Evolutionary conservation across 2,888 invertebrate genomes (phyloP).

Genomic region (Stenodema calcarata): DNA sequence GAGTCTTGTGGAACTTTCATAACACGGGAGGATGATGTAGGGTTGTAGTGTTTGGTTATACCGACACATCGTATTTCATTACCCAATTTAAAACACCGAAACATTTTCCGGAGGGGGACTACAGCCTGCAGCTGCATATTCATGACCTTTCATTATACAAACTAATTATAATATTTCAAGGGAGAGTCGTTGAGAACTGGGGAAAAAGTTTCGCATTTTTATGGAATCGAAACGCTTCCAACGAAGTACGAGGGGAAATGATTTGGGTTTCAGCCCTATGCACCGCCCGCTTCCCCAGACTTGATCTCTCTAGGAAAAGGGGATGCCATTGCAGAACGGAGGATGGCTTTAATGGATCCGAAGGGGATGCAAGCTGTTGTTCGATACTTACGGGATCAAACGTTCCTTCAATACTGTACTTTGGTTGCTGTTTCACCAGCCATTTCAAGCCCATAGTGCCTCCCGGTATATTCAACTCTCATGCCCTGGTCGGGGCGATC

Average conservation of each 20-base stretch:
- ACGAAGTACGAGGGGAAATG: background rate
- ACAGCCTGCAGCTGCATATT: conserved; percentile 13
- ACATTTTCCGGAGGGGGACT: background rate
- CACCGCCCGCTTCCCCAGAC: background rate
- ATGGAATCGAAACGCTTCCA: background rate
- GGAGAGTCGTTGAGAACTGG: background rate
- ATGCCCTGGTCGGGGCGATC: background rate
- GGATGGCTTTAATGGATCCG: conserved; percentile 33
- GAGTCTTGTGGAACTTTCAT: background rate
- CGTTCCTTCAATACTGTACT: conserved; percentile 18
- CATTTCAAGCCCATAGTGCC: background rate
- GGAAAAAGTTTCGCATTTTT: conserved; percentile 20
- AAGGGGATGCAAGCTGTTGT: conserved; percentile 37
- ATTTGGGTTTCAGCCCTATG: background rate
- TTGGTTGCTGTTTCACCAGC: background rate
- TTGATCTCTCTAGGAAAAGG: conserved; percentile 2
- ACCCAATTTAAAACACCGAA: conserved; percentile 21
- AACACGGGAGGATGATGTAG: background rate
- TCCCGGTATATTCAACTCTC: background rate
- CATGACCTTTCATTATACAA: conserved; percentile 38
- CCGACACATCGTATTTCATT: conserved; percentile 36
- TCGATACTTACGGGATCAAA: conserved; percentile 27
- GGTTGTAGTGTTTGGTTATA: conserved; percentile 6
- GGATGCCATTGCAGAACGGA: background rate
- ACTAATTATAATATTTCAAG: conserved; percentile 34